Evolutionary conservation across 2,113 vertebrate species (phyloP).

Genomic region (mouse (Mus musculus)): GRCm39 chr12:14268001-14268500

Average conservation of each 20-base stretch:
- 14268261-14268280: neutral
- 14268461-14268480: neutral
- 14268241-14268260: neutral
- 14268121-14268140: conserved; percentile 21
- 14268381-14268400: neutral
- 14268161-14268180: conserved; percentile 59
- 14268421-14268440: neutral
- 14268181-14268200: conserved; percentile 23
- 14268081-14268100: neutral
- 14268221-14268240: conserved; percentile 55
- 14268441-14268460: accelerated
- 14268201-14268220: neutral
- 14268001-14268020: neutral
- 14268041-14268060: neutral
- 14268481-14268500: accelerated
- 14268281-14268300: neutral
- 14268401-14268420: neutral
- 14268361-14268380: too few relatives aligned
- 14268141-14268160: conserved; percentile 33
- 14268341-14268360: neutral
- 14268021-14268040: neutral
- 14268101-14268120: neutral
- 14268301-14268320: neutral
- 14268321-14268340: neutral
- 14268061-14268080: neutral